Evolutionary conservation across 1,140 invertebrate genomes (phyloP), one percentile per base, ranked within the genome.

Genomic region (Dendrolimus kikuchii): DNA sequence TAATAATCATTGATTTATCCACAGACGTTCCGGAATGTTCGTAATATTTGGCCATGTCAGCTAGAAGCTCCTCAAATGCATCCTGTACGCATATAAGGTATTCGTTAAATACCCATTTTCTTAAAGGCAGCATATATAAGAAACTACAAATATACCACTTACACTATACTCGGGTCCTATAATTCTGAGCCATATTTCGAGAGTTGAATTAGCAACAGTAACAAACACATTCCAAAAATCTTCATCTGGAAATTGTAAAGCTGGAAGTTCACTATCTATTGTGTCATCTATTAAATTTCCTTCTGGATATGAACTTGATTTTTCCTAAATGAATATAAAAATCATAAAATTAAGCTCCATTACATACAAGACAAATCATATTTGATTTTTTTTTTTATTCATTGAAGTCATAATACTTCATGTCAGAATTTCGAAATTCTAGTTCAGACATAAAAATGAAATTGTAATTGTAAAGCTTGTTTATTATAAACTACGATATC

Each of bases 11-110:
- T 5, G 73, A 74, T 56, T 77, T 81, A 36, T 84, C 79, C 1
- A 86, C 77, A 0, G 68, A 62, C 6, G 71, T 81, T 38, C 65
- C 74, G 37, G 62, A 64, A 50, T 74, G 55, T 41, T 79, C 68
- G 53, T 92, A 93, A 70, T 89, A 87, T 2, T 68, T 55, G 7
- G 82, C 82, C 90, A 93, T 91, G 40, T 90, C 86, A 0, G 68
- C 75, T 4, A 78, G 73, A 71, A 93, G 85, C 5, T 64, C 48
- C 61, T 89, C 86, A 59, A 89, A 89, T 54, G 70, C 60, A 23
- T 89, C 88, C 91, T 92, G 60, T 38, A 79, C 40, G 3, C 23
- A 23, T 23, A 23, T 23, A 23, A 23, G 3, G 3, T 23, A 23
- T 23, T 23, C 23, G 23, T 23, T 23, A 23, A 23, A 23, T 3